phyloP scores from a whole-genome alignment of 2,113 vertebrate genomes.

The Eulacestoma nigropectus region DNA sequence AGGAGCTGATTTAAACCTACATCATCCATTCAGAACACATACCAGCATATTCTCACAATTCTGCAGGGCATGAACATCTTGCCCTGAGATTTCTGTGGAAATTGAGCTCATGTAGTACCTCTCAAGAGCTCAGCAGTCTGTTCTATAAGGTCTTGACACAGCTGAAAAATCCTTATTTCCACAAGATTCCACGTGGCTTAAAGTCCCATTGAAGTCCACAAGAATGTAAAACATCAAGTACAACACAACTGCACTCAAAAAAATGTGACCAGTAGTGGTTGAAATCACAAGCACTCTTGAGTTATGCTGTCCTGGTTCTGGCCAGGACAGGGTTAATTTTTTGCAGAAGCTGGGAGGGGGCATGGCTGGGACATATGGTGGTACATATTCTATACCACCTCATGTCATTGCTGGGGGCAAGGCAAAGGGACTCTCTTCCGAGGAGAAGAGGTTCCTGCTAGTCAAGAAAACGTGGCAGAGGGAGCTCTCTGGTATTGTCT shows the following conservation, averaged over 20 bases:
- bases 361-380: no score
- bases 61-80: neutral
- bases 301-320: neutral
- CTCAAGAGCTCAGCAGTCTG: neutral
- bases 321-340: neutral
- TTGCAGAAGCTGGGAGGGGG: neutral
- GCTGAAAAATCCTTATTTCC: neutral
- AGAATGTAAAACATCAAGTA: neutral
- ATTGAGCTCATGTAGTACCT: neutral
- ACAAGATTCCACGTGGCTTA: neutral
- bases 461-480: fast-evolving
- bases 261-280: neutral
- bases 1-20: no score
- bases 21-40: no score
- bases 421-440: neutral
- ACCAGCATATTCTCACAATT: neutral
- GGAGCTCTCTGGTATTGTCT: neutral
- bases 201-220: neutral
- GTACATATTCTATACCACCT: neutral
- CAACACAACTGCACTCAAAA: neutral
- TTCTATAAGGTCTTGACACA: neutral
- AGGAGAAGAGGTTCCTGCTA: neutral
- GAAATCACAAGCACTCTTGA: neutral
- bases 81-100: neutral
- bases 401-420: fast-evolving